Percentiles rank a stretch among this genome's conserved stretches.
phyloP scores from a whole-genome alignment of 2,888 invertebrate species.

The Parthenolecanium corni region DNA sequence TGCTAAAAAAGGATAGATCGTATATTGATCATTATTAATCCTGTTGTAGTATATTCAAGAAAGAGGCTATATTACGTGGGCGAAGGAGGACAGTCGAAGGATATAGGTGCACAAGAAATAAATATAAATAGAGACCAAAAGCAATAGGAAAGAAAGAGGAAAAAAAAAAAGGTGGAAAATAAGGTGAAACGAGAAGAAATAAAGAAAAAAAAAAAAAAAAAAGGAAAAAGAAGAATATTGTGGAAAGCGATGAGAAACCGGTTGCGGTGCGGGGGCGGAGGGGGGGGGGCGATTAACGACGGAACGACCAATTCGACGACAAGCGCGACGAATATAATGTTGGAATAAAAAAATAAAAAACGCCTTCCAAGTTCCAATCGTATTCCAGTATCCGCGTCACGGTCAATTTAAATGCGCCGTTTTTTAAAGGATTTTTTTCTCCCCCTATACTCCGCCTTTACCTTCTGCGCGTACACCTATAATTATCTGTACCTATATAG shows the following conservation, averaged over 20 bases:
- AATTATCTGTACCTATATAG: background rate
- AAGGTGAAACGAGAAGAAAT: too few relatives aligned
- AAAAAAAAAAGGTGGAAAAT: too few relatives aligned
- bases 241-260: background rate
- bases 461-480: background rate
- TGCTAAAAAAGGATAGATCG: conserved; percentile 14
- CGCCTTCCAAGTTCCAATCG: conserved; percentile 14
- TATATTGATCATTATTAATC: conserved; percentile 5
- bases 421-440: conserved; percentile 12
- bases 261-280: conserved; percentile 12
- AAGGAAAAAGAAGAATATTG: too few relatives aligned
- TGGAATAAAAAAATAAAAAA: conserved; percentile 7
- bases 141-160: too few relatives aligned
- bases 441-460: background rate
- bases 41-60: background rate
- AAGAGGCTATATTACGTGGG: conserved; percentile 6
- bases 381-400: conserved; percentile 21
- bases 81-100: conserved; percentile 2
- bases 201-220: too few relatives aligned
- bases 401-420: conserved; percentile 17
- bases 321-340: conserved; percentile 24
- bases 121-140: too few relatives aligned
- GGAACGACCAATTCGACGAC: conserved; percentile 27
- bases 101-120: too few relatives aligned
- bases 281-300: conserved; percentile 22